Conservation (phyloP, 2,888 invertebrate genomes). For the Drosophila multiciliata region DNA sequence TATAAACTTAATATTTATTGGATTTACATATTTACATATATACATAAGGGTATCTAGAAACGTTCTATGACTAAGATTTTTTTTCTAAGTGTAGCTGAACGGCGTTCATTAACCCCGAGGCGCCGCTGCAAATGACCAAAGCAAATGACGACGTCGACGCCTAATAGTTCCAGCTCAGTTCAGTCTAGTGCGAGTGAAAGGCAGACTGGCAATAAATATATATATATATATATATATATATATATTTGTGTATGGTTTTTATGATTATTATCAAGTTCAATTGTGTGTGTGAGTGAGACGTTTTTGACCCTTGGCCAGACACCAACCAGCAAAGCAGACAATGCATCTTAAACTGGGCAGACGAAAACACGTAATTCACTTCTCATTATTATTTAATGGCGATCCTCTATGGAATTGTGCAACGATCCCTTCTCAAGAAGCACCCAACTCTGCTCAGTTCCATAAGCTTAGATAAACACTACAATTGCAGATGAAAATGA, state of each 20-base stretch:
- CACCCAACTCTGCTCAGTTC: not conserved
- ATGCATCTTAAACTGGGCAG: slow-evolving; percentile 9
- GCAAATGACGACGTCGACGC: slow-evolving; percentile 22
- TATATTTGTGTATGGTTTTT: slow-evolving; percentile 29
- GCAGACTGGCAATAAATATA: slow-evolving; percentile 27
- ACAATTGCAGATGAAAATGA: not conserved
- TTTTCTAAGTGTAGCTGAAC: slow-evolving; percentile 4
- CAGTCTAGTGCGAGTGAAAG: slow-evolving; percentile 52
- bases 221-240: not conserved
- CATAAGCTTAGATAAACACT: not conserved
- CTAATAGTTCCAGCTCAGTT: slow-evolving; percentile 37
- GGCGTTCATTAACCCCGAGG: slow-evolving; percentile 72
- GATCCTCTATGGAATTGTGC: slow-evolving; percentile 8
- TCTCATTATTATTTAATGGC: slow-evolving; percentile 13
- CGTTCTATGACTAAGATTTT: not conserved
- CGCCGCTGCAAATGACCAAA: slow-evolving; percentile 63
- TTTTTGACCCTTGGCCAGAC: slow-evolving; percentile 41
- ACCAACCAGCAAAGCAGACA: slow-evolving; percentile 27
- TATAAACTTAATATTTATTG: not conserved
- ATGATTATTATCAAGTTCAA: slow-evolving; percentile 58
- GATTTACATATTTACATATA: not conserved
- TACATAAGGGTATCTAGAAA: not conserved
- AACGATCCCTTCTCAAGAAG: not conserved
- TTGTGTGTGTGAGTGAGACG: slow-evolving; percentile 48
- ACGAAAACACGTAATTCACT: slow-evolving; percentile 32